Percentiles rank a stretch among this genome's conserved stretches.
Conservation (phyloP, 2,888 invertebrate genomes). For the Amiota minor region DNA sequence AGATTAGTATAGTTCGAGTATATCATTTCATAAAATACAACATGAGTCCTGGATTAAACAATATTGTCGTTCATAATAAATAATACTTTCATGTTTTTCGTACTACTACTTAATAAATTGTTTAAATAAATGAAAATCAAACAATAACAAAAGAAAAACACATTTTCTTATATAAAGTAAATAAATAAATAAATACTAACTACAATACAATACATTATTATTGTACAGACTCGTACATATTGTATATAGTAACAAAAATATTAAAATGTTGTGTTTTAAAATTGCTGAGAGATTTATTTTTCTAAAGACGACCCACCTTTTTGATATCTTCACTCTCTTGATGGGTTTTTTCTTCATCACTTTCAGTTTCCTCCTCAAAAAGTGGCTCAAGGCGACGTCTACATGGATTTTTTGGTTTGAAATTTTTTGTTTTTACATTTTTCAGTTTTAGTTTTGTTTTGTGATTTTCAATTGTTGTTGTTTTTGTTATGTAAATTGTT, state of each 20-base stretch:
- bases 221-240: no score
- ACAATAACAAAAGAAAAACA: not conserved
- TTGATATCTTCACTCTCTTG: slow-evolving; percentile 73
- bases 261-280: not conserved
- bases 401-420: slow-evolving; percentile 62
- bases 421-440: slow-evolving; percentile 46
- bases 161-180: not conserved
- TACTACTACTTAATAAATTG: no score
- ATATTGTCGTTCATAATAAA: no score
- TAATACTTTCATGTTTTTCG: no score
- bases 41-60: no score
- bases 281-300: slow-evolving; percentile 36
- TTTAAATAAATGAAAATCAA: not conserved
- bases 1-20: no score
- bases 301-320: slow-evolving; percentile 73
- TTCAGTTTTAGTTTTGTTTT: slow-evolving; percentile 39
- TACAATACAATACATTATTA: not conserved
- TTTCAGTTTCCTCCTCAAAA: slow-evolving; percentile 87
- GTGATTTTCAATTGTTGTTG: slow-evolving; percentile 35
- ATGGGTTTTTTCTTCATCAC: slow-evolving; percentile 74
- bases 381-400: slow-evolving; percentile 86
- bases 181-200: not conserved
- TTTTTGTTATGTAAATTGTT: slow-evolving; percentile 28
- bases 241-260: not conserved
- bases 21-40: no score